A percentile compares a stretch with the other conserved stretches of the same genome.
Evolutionary conservation across 2,797 vertebrate genomes (phyloP).

Genomic region (Telmatherina bonti): DNA sequence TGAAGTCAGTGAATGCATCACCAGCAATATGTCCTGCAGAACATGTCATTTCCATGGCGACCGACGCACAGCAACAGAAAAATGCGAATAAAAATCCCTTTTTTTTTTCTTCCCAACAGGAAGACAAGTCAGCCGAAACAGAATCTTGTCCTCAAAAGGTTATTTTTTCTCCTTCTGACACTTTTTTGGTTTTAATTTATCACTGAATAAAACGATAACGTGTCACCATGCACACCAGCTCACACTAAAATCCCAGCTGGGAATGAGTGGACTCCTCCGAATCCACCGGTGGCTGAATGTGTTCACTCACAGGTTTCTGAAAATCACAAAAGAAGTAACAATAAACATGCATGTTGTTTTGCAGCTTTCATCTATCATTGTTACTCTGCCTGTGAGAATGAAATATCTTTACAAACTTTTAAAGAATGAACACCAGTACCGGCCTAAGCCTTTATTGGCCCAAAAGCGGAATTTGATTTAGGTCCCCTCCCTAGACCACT

Average conservation of each 20-base stretch:
- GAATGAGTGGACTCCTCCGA: not conserved
- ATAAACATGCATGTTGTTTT: not conserved
- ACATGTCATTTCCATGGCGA: conserved; percentile 6
- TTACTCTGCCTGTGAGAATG: not conserved
- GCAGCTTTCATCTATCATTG: not conserved
- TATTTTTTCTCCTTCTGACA: conserved; percentile 47
- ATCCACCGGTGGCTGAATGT: not conserved
- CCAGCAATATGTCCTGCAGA: not conserved
- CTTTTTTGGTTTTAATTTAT: conserved; percentile 31
- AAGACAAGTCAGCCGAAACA: conserved; percentile 68
- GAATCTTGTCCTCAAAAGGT: conserved; percentile 81
- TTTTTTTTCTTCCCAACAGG: conserved; percentile 73
- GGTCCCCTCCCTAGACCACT: no score
- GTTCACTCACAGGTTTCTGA: not conserved
- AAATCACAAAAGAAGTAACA: not conserved
- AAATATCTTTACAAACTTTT: not conserved
- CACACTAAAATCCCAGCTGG: conserved; percentile 14
- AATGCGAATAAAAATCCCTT: conserved; percentile 33
- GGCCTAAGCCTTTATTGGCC: no score
- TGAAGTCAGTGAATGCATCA: not conserved
- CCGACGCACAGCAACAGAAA: conserved; percentile 26
- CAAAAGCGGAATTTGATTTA: no score
- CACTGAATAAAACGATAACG: conserved; percentile 20
- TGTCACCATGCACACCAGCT: conserved; percentile 36
- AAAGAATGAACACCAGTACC: not conserved